A percentile compares a stretch with the other conserved stretches of the same genome.
phyloP scores from a whole-genome alignment of 2,888 invertebrate species.

The Drosophila paramelanica region DNA sequence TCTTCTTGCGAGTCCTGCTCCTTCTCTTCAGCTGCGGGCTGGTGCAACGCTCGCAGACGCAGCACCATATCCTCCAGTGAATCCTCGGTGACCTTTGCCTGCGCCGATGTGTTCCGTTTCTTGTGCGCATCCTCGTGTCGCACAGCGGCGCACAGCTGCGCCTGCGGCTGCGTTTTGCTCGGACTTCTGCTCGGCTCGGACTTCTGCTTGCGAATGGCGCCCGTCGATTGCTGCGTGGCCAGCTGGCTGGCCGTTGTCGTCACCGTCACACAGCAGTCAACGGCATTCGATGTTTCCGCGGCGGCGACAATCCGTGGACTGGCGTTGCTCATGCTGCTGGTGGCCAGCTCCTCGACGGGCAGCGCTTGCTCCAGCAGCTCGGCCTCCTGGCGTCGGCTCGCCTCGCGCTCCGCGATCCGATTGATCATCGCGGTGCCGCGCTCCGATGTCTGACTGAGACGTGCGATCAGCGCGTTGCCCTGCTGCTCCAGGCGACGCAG shows the following conservation, averaged over 20 bases:
- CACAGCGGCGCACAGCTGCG: slow-evolving; percentile 74
- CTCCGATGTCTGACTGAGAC: slow-evolving; percentile 79
- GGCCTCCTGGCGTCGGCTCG: slow-evolving; percentile 64
- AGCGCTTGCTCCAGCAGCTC: slow-evolving; percentile 56
- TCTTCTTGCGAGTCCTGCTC: neutral
- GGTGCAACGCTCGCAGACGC: slow-evolving; percentile 79
- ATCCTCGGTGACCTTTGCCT: slow-evolving; percentile 35
- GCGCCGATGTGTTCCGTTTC: slow-evolving; percentile 42
- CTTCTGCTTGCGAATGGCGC: slow-evolving; percentile 58
- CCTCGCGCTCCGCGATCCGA: slow-evolving; percentile 80
- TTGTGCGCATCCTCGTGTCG: slow-evolving; percentile 58
- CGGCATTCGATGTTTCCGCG: slow-evolving; percentile 16
- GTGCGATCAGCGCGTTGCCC: slow-evolving; percentile 89
- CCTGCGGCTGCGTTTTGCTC: slow-evolving; percentile 45
- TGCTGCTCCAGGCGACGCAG: slow-evolving; percentile 90
- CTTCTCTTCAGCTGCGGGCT: slow-evolving; percentile 49
- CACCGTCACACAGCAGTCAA: slow-evolving; percentile 71
- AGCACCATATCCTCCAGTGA: slow-evolving; percentile 81
- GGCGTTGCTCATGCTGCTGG: slow-evolving; percentile 65
- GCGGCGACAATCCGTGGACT: slow-evolving; percentile 68
- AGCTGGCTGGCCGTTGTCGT: slow-evolving; percentile 80
- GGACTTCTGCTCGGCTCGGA: neutral
- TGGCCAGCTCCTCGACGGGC: slow-evolving; percentile 48
- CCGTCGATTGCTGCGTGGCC: slow-evolving; percentile 59
- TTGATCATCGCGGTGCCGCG: slow-evolving; percentile 82